Percentiles rank a stretch among this genome's conserved stretches.
phyloP scores from a whole-genome alignment of 2,113 vertebrate species.

The Odontesthes bonariensis region DNA sequence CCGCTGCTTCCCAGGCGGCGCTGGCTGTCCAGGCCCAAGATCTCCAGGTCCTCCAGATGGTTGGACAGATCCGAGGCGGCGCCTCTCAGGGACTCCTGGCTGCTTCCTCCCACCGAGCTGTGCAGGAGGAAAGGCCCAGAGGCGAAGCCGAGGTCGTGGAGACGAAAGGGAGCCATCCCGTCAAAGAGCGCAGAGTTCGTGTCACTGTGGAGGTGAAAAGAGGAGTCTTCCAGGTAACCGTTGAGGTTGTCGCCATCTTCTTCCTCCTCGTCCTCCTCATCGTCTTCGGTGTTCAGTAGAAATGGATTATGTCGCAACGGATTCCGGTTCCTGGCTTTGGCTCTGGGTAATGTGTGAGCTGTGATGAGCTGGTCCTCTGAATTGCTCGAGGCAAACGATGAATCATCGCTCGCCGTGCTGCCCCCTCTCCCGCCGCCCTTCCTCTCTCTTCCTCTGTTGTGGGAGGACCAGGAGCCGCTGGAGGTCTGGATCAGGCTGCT shows the following conservation, averaged over 20 bases:
- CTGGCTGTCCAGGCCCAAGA: conserved; percentile 83
- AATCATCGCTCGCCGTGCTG: conserved; percentile 79
- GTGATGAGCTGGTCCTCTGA: conserved; percentile 77
- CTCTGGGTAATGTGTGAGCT: conserved; percentile 66
- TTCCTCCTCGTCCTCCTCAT: conserved; percentile 82
- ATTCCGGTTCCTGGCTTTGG: conserved; percentile 74
- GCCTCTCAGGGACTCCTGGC: conserved; percentile 81
- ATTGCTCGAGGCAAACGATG: conserved; percentile 81
- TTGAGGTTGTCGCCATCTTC: conserved; percentile 81
- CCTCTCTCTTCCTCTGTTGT: conserved; percentile 49
- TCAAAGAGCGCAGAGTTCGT: conserved; percentile 68
- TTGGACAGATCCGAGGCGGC: conserved; percentile 52
- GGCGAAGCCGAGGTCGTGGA: conserved; percentile 85
- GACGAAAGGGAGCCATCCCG: conserved; percentile 83
- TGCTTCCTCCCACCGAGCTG: conserved; percentile 77
- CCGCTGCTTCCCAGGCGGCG: conserved; percentile 85
- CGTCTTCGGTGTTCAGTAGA: conserved; percentile 81
- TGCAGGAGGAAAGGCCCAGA: conserved; percentile 85
- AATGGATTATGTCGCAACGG: conserved; percentile 90
- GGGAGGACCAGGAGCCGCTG: conserved; percentile 63
- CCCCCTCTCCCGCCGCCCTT: conserved; percentile 59
- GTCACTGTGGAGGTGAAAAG: conserved; percentile 90
- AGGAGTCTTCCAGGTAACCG: conserved; percentile 85
- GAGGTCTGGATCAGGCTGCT: conserved; percentile 90
- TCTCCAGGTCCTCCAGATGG: conserved; percentile 81